phyloP scores from a whole-genome alignment of 1,140 invertebrate genomes.

The Mizuhopecten yessoensis region DNA sequence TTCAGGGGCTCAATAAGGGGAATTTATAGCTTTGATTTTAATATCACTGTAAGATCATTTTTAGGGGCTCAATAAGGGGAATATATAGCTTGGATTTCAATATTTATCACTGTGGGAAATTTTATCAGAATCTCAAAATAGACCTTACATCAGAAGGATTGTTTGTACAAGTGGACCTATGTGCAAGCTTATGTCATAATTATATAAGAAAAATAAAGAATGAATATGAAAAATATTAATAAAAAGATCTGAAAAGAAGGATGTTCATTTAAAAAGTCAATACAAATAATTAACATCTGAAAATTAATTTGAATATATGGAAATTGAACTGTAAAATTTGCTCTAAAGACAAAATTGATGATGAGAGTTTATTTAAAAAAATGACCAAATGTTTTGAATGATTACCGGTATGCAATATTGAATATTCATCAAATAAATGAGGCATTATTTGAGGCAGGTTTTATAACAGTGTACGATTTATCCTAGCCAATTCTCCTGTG shows the following conservation, averaged over 20 bases:
- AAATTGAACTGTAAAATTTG: background rate
- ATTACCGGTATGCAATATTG: background rate
- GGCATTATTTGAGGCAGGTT: background rate
- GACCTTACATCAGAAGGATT: background rate
- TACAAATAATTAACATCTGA: background rate
- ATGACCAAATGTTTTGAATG: too few species aligned
- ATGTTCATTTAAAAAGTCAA: background rate
- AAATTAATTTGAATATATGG: background rate
- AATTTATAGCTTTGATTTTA: background rate
- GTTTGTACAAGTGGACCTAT: background rate
- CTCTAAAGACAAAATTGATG: background rate
- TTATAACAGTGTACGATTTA: constrained; percentile 4
- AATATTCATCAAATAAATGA: background rate
- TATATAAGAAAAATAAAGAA: background rate
- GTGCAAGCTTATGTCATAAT: background rate
- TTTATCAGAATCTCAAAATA: background rate
- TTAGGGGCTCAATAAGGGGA: constrained; percentile 8
- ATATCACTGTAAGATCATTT: background rate
- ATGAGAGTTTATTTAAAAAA: too few species aligned
- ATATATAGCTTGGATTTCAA: background rate
- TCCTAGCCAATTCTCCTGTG: background rate
- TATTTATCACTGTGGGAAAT: background rate
- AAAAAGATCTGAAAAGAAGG: background rate
- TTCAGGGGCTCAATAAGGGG: constrained; percentile 10
- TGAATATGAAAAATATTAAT: background rate